These are phyloP conservation scores for Strongylocentrotus purpuratus DNA, from an alignment of 35 echinoderm and acorn worm species.

Conservation along the genomic window DNA sequence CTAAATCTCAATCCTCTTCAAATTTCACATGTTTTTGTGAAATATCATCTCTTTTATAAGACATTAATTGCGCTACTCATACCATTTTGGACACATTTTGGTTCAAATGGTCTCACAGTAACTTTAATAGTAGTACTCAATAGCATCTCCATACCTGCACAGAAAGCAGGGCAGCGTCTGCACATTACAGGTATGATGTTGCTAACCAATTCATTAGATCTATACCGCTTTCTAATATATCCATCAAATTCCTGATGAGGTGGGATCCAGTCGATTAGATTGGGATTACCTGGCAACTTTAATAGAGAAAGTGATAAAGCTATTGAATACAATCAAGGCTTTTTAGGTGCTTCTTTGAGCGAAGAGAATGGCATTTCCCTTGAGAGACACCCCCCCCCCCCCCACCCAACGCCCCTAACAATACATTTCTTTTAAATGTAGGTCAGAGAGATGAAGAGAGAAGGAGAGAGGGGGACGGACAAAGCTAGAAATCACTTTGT, in stretches of 20 bases:
- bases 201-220: background rate
- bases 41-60: no score
- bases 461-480: background rate
- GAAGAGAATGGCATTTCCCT: background rate
- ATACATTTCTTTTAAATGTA: background rate
- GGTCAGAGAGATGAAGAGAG: background rate
- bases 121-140: no score
- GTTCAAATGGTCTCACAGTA: no score
- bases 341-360: background rate
- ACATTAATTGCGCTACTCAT: no score
- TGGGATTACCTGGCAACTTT: background rate
- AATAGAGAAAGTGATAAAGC: background rate
- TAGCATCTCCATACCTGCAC: no score
- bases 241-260: background rate
- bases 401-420: background rate
- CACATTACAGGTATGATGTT: background rate
- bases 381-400: background rate
- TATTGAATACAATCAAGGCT: background rate
- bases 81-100: no score
- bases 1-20: no score
- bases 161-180: no score
- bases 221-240: background rate
- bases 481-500: slow-evolving; percentile 4
- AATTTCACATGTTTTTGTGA: no score
- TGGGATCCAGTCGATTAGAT: background rate